A percentile compares a stretch with the other conserved stretches of the same genome.
Conservation (phyloP, 2,797 vertebrate species). For the Peromyscus aztecus region DNA sequence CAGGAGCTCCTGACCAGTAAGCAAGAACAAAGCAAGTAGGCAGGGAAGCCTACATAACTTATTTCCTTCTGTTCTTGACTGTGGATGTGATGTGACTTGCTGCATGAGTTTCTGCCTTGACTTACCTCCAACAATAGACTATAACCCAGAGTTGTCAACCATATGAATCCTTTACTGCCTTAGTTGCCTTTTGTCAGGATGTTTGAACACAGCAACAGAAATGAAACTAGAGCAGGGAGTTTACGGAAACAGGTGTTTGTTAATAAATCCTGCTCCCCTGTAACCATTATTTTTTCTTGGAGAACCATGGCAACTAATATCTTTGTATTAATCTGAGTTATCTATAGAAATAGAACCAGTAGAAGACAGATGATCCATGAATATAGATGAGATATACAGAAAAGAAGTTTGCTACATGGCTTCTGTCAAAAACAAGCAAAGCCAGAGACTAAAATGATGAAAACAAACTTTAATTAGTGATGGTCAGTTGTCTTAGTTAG, state of each 20-base stretch:
- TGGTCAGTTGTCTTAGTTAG: neutral
- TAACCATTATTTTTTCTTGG: neutral
- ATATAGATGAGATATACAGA: neutral
- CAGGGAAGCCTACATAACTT: no score
- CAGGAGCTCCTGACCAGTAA: neutral
- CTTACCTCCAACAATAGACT: neutral
- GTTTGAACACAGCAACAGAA: neutral
- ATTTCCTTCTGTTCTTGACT: neutral
- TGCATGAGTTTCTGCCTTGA: neutral
- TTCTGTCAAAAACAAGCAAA: neutral
- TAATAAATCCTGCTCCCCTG: neutral
- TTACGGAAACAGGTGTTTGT: neutral
- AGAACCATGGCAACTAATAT: neutral
- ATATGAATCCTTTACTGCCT: neutral
- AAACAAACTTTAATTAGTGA: neutral
- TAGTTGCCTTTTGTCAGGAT: neutral
- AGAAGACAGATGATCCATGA: neutral
- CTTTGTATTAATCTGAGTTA: neutral
- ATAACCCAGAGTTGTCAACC: neutral
- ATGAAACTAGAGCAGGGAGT: neutral
- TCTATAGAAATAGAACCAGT: neutral
- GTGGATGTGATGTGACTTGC: neutral
- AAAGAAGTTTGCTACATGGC: neutral
- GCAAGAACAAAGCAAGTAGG: neutral
- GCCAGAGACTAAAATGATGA: neutral